phyloP scores from a whole-genome alignment of 2,888 invertebrate species.

The Sesia bembeciformis region DNA sequence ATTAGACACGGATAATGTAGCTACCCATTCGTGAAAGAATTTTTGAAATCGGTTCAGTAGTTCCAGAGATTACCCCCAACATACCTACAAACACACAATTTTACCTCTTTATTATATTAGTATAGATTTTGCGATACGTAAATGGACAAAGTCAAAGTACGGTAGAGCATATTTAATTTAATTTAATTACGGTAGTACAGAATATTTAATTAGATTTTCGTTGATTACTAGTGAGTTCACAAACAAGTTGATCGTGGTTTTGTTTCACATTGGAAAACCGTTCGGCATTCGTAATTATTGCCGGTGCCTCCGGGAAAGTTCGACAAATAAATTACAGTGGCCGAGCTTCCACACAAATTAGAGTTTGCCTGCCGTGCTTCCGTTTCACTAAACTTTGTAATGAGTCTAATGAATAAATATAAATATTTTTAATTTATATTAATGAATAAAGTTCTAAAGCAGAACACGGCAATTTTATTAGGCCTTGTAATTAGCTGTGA shows the following conservation, averaged over 20 bases:
- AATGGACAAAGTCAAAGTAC: no score
- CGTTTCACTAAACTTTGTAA: not conserved
- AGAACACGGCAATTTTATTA: not conserved
- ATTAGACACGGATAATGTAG: no score
- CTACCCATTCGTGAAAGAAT: no score
- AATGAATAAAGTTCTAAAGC: not conserved
- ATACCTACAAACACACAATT: no score
- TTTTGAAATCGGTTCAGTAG: no score
- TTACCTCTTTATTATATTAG: no score
- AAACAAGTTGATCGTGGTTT: not conserved
- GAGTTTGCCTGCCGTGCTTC: conserved; percentile 1
- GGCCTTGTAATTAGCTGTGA: not conserved
- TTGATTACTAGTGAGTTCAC: no score
- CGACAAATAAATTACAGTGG: conserved; percentile 18
- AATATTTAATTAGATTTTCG: no score
- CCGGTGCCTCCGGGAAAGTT: conserved; percentile 13
- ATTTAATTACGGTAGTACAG: no score
- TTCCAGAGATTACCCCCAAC: no score
- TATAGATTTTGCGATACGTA: no score
- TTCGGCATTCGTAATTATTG: conserved; percentile 14
- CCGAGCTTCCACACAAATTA: conserved; percentile 9
- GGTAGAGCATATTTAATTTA: no score
- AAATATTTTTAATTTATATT: not conserved
- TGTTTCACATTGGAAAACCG: not conserved
- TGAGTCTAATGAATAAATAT: not conserved